Evolutionary conservation across 2,797 vertebrate genomes (phyloP).

Genomic region (Melanotaenia nigrans): DNA sequence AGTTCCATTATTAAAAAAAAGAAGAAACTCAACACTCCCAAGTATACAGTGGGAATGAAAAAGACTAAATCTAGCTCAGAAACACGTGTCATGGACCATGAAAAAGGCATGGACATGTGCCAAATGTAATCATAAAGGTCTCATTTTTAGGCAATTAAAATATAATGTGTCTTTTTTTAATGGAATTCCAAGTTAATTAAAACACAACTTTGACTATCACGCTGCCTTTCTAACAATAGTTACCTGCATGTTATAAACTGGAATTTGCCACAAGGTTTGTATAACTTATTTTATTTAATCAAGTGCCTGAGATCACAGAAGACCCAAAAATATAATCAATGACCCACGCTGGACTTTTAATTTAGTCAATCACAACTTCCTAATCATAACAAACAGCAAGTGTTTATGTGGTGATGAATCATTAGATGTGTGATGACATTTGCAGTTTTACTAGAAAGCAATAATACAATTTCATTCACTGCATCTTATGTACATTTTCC

Average conservation of each 20-base stretch:
- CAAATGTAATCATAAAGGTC: neutral
- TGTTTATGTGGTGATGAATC: neutral
- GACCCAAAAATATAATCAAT: neutral
- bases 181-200: neutral
- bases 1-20: neutral
- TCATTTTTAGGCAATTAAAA: neutral
- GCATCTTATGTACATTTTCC: neutral
- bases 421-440: neutral
- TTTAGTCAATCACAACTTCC: neutral
- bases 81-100: neutral
- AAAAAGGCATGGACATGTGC: neutral
- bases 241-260: neutral
- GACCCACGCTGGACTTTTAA: neutral
- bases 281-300: neutral
- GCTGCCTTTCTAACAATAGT: neutral
- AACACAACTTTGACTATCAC: neutral
- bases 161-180: neutral
- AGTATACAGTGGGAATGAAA: neutral
- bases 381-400: no score
- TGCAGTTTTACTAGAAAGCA: neutral
- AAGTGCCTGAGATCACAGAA: neutral
- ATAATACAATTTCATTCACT: neutral
- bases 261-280: neutral
- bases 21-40: neutral
- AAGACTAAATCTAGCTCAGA: neutral